These are phyloP conservation scores for Leuctra nigra DNA, from an alignment of 2,888 invertebrate species.

Conservation along the genomic window DNA sequence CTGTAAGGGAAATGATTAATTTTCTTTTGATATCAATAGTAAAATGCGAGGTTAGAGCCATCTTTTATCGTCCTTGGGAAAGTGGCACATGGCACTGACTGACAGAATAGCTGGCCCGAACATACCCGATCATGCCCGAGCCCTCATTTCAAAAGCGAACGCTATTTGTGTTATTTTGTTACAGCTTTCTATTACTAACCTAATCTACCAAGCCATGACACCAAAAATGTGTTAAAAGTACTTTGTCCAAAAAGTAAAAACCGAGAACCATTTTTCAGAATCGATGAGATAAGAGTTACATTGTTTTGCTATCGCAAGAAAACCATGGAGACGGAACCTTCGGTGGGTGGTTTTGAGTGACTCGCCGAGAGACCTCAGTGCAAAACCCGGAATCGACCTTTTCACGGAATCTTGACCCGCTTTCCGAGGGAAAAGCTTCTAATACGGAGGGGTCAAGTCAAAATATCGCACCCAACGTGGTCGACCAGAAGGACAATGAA, in stretches of 20 bases:
- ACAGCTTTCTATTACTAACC: conserved; percentile 15
- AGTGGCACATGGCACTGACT: conserved; percentile 14
- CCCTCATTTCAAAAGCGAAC: conserved; percentile 17
- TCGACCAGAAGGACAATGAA: conserved; percentile 14
- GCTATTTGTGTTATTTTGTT: conserved; percentile 10
- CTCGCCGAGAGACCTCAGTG: no score
- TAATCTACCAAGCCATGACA: conserved; percentile 16
- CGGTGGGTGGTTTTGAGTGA: neutral
- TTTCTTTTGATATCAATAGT: no score
- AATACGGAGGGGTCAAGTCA: conserved; percentile 10
- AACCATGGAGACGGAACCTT: neutral
- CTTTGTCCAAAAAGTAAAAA: conserved; percentile 4
- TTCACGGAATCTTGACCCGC: conserved; percentile 12
- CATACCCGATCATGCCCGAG: conserved; percentile 4
- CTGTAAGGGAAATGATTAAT: no score
- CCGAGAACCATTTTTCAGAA: neutral
- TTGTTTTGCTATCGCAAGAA: no score
- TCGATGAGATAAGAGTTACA: neutral
- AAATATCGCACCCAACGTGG: neutral
- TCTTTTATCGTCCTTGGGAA: conserved; percentile 13
- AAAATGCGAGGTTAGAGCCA: conserved; percentile 3
- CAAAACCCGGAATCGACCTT: conserved; percentile 14
- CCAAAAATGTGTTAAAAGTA: conserved; percentile 13
- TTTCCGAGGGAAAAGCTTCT: conserved; percentile 13
- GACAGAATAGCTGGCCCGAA: neutral